Conservation (phyloP, 2,113 vertebrate genomes). For the Pygoscelis adeliae region DNA sequence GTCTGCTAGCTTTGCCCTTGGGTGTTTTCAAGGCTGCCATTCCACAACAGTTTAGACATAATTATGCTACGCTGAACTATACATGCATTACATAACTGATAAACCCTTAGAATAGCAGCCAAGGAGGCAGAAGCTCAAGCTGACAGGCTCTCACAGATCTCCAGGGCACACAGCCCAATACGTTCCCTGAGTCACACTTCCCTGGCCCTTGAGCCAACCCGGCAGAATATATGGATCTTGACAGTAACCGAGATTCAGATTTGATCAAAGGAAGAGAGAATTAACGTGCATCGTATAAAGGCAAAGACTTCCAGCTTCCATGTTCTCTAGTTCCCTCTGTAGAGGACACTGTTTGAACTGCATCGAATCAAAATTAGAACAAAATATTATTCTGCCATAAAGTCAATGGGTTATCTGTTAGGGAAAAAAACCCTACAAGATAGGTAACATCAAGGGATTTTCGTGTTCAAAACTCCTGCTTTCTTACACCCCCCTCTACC, state of each 20-base stretch:
- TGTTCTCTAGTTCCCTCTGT: not conserved
- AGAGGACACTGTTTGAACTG: not conserved
- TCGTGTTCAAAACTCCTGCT: not conserved
- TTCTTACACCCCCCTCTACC: not conserved
- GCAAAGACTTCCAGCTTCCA: not conserved
- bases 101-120: not conserved
- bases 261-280: not conserved
- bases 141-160: not conserved
- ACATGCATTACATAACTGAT: not conserved
- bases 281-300: rapidly evolving
- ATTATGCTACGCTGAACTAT: not conserved
- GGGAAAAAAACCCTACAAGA: not conserved
- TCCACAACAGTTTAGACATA: not conserved
- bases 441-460: not conserved
- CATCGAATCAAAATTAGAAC: not conserved
- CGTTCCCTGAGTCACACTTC: not conserved
- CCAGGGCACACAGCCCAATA: not conserved
- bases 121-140: not conserved
- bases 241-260: not conserved
- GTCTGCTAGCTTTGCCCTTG: not conserved
- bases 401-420: not conserved
- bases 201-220: not conserved
- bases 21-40: not conserved
- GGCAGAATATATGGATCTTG: rapidly evolving
- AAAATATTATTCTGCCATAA: not conserved